A percentile compares a stretch with the other conserved stretches of the same genome.
Evolutionary conservation across 2,797 vertebrate species (phyloP).

Genomic region (Forpus xanthops): DNA sequence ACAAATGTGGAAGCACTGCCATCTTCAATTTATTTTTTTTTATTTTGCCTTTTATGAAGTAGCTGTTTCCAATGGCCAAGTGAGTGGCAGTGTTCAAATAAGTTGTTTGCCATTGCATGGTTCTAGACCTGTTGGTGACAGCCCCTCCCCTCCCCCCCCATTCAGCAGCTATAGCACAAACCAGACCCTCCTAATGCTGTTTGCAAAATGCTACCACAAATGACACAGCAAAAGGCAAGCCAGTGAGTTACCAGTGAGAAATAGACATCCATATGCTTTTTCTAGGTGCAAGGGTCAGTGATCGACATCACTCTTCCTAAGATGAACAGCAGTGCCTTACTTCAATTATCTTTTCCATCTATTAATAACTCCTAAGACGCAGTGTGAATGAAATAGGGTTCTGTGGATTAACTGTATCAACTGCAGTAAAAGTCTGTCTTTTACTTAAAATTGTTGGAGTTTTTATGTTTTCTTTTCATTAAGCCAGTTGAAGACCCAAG

Average conservation of each 20-base stretch:
- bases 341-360: not conserved
- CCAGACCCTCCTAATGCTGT: not conserved
- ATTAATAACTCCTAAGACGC: not conserved
- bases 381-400: not conserved
- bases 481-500: not conserved
- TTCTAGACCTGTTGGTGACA: not conserved
- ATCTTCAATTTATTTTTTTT: not conserved
- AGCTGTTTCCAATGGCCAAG: not conserved
- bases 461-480: not conserved
- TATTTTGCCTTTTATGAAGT: not conserved
- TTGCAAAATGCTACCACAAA: not conserved
- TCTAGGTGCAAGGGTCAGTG: not conserved
- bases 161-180: not conserved
- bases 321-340: not conserved
- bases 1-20: not conserved
- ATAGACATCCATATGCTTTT: not conserved
- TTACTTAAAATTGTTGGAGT: not conserved
- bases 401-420: not conserved
- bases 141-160: rapidly evolving
- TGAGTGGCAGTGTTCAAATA: not conserved
- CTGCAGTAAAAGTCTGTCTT: not conserved
- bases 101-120: not conserved
- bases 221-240: not conserved
- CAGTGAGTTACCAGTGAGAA: not conserved
- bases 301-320: not conserved